phyloP scores from a whole-genome alignment of 2,113 vertebrate species.

The Arenaria interpres region DNA sequence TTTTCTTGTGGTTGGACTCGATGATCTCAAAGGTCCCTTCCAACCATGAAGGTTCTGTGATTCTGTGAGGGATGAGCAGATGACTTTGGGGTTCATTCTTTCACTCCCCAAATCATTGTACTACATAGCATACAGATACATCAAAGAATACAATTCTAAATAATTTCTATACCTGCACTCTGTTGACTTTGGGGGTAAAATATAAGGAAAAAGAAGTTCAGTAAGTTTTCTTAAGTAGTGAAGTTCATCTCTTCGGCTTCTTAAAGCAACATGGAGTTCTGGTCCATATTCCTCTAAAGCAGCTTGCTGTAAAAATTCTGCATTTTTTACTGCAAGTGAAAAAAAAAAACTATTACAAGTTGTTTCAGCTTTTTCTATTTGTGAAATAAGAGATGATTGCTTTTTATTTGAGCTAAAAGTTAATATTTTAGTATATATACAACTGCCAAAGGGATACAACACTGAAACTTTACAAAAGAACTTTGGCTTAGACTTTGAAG shows the following conservation, averaged over 20 bases:
- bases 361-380: not conserved
- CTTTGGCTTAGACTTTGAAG: not conserved
- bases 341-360: not conserved
- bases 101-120: not conserved
- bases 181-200: constrained; percentile 93
- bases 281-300: constrained; percentile 91
- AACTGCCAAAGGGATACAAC: not conserved
- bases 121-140: not conserved
- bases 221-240: constrained; percentile 91
- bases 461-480: not conserved
- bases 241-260: constrained; percentile 89
- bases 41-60: too few species aligned
- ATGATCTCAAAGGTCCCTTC: too few species aligned
- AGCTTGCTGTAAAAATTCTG: constrained; percentile 85
- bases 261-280: constrained; percentile 89
- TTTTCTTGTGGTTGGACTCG: too few species aligned
- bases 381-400: not conserved
- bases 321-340: constrained; percentile 77
- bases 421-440: not conserved
- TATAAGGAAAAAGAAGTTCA: constrained; percentile 89
- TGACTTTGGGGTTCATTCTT: not conserved
- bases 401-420: not conserved
- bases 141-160: not conserved
- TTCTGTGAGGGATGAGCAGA: not conserved
- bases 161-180: constrained; percentile 87